A percentile compares a stretch with the other conserved stretches of the same genome.
phyloP scores from a whole-genome alignment of 2,113 vertebrate species.

The Saguinus midas region DNA sequence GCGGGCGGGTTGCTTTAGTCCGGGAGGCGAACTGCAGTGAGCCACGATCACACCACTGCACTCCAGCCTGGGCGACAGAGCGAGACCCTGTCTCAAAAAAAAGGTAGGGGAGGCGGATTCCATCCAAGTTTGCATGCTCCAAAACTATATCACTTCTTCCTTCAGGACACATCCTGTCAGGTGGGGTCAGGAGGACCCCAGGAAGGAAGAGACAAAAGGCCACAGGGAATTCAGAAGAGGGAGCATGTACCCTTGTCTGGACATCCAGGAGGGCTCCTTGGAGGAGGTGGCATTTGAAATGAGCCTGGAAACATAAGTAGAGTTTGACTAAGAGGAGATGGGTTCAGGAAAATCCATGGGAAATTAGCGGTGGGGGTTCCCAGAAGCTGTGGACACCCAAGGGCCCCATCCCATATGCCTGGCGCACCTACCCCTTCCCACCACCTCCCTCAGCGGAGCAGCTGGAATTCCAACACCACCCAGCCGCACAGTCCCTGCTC shows the following conservation, averaged over 20 bases:
- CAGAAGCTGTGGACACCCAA: neutral
- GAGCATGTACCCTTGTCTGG: neutral
- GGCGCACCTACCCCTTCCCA: neutral
- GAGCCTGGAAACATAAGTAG: neutral
- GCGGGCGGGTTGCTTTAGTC: no score
- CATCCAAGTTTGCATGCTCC: neutral
- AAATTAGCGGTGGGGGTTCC: neutral
- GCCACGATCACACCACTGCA: no score
- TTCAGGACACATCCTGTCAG: neutral
- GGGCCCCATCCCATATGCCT: fast-evolving
- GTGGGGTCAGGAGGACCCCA: neutral
- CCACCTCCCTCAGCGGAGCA: neutral
- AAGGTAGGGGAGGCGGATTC: neutral
- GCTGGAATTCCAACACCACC: neutral
- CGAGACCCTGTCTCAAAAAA: no score
- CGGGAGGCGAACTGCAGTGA: no score
- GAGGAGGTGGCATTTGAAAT: neutral
- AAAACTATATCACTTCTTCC: neutral
- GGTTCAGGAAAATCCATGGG: neutral
- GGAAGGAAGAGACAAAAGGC: neutral
- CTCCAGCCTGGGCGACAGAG: no score
- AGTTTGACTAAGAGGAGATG: neutral
- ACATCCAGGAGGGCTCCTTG: neutral
- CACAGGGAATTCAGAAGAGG: neutral
- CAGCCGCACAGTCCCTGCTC: neutral